Evolutionary conservation across 2,888 invertebrate genomes (phyloP), one percentile per base, ranked within the genome.

Genomic region (Osmoderma eremita): DNA sequence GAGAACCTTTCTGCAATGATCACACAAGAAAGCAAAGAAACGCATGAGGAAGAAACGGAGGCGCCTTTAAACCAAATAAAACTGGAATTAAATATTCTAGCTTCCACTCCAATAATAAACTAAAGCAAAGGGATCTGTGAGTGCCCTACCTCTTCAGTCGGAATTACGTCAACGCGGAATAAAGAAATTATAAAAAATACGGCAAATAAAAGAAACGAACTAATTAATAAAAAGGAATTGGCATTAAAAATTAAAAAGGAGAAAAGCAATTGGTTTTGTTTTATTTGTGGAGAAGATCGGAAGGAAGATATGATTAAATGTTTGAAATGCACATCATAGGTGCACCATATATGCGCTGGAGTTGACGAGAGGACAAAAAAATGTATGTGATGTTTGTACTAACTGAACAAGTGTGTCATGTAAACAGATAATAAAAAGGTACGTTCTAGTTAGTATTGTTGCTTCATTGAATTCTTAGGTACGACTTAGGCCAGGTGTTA

Each of bases 21-120:
- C 8, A 38, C 5, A 30, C n/a, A 18, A n/a, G 13, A 54, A 54
- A n/a, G 24, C 8, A 58, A 41, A n/a, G 58, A 6, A 58, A 39
- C 39, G 3, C 58, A n/a, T 42, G 22, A 12, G 41, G 22, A 42
- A 15, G 24, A 24, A 30, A 30, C 30, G 30, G 30, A 30, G 1
- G 10, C 6, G 10, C n/a, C n/a, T 30, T 3, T 30, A 39, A 58
- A 20, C 58, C 18, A 58, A 58, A 58, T 39, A 58, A 58, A 22
- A 20, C 2, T 41, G 58, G 15, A 58, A 39, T 39, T 58, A 39
- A 39, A 39, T 58, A 22, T 24, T 53, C 38, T 39, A 58, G 24
- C 41, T 15, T 15, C 39, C 12, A 58, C 13, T 38, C 56, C 36
- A 56, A 56, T 20, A 20, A 51, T 30, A 51, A 51, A 22, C 6